A percentile compares a stretch with the other conserved stretches of the same genome.
Conservation (phyloP, 2,797 vertebrate species). For the Halcyon leucocephala region DNA sequence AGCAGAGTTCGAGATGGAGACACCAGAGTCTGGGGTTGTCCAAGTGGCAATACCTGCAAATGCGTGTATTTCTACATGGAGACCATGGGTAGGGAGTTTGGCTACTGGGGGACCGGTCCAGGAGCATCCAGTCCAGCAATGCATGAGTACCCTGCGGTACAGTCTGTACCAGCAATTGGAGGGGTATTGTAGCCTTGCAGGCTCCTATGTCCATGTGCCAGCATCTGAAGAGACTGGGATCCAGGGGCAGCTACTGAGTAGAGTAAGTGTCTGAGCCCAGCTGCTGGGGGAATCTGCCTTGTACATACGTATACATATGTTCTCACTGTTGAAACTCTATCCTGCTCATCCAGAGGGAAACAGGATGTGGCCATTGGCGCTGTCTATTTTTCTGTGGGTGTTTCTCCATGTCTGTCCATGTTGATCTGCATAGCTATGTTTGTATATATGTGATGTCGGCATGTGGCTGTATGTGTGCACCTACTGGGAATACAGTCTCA, state of each 20-base stretch:
- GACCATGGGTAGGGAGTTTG: not conserved
- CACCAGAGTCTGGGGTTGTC: not conserved
- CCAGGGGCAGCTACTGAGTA: too few species aligned
- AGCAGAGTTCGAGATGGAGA: not conserved
- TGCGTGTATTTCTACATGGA: not conserved
- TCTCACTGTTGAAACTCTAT: too few species aligned
- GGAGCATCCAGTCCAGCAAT: fast-evolving
- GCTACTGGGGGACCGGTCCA: not conserved
- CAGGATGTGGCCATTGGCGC: not conserved
- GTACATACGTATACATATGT: too few species aligned
- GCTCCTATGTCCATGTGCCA: not conserved
- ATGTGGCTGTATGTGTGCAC: not conserved
- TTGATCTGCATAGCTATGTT: not conserved
- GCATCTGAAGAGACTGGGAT: not conserved
- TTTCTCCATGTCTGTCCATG: not conserved
- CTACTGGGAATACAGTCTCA: not conserved
- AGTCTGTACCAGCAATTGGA: not conserved
- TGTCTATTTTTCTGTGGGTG: not conserved
- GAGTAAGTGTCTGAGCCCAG: too few species aligned
- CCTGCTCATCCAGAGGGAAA: not conserved
- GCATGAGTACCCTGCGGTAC: not conserved
- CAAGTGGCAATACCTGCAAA: not conserved
- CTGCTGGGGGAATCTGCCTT: too few species aligned
- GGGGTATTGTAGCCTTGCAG: not conserved
- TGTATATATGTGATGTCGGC: too few species aligned